These are phyloP conservation scores for Kryphioiulus occultus DNA, from an alignment of 2,888 invertebrate genomes.

Conservation along the genomic window DNA sequence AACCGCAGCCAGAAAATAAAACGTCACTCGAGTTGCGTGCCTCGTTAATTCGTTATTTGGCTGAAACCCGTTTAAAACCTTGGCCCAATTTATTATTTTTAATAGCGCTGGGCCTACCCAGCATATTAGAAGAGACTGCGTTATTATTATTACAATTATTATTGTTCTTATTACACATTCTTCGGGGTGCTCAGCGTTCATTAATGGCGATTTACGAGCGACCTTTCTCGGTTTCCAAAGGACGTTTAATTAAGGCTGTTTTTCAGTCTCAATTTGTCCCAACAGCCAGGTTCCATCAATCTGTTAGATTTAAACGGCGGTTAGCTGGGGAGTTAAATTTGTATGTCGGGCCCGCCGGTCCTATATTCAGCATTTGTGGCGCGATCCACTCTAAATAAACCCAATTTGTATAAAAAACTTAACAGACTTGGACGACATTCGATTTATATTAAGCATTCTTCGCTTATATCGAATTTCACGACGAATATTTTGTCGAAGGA, in stretches of 20 bases:
- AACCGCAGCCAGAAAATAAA: constrained; percentile 4
- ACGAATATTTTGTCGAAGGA: not conserved
- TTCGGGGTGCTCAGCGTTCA: not conserved
- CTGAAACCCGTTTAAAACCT: constrained; percentile 11
- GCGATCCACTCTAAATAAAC: not conserved
- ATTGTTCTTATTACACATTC: not conserved
- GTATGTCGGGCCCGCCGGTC: not conserved
- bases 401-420: not conserved
- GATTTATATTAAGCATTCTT: too few relatives aligned
- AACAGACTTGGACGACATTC: not conserved
- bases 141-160: constrained; percentile 35
- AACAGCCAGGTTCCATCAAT: not conserved
- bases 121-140: not conserved
- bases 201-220: constrained; percentile 16
- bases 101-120: not conserved
- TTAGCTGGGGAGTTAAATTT: not conserved
- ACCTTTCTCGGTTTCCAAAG: not conserved
- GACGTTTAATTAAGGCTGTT: constrained; percentile 24
- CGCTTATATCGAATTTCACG: not conserved
- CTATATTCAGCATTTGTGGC: not conserved
- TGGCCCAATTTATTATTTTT: not conserved
- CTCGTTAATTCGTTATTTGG: constrained; percentile 24
- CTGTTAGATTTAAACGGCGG: not conserved
- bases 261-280: not conserved
- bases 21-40: constrained; percentile 2